Evolutionary conservation across 2,888 invertebrate species (phyloP).

Genomic region (Tridacna crocea): DNA sequence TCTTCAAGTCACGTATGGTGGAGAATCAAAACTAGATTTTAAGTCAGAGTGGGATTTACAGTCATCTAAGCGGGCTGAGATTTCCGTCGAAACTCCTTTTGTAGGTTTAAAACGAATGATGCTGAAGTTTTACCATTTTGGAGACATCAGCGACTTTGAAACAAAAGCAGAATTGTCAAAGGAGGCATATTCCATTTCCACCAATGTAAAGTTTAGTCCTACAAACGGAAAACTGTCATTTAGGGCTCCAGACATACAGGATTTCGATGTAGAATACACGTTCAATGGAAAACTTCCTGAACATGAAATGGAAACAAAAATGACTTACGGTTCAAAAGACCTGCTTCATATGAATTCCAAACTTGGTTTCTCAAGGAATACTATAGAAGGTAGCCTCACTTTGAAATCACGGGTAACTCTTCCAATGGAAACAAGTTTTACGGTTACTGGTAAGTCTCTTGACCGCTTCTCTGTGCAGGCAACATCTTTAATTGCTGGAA

Average conservation of each 20-base stretch:
- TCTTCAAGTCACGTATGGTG: slow-evolving; percentile 30
- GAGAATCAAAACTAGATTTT: slow-evolving; percentile 5
- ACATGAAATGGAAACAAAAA: neutral
- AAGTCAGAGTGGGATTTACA: slow-evolving; percentile 3
- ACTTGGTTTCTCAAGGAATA: neutral
- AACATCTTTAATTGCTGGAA: neutral
- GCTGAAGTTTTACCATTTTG: neutral
- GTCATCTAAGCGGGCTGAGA: neutral
- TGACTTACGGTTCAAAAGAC: neutral
- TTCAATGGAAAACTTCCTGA: neutral
- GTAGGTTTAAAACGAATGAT: neutral
- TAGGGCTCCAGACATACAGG: neutral
- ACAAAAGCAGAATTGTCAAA: neutral
- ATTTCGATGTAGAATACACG: neutral
- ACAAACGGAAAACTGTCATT: neutral
- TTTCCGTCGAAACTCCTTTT: neutral
- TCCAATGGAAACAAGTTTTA: neutral
- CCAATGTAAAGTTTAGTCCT: neutral
- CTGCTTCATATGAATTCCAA: neutral
- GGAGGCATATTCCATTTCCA: neutral
- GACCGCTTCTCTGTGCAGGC: neutral
- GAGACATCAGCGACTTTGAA: neutral
- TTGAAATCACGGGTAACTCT: neutral
- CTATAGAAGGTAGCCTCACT: neutral
- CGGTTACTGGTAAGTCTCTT: neutral